These are phyloP conservation scores for Dendroctonus valens DNA, from an alignment of 1,140 invertebrate species.

Conservation along the genomic window DNA sequence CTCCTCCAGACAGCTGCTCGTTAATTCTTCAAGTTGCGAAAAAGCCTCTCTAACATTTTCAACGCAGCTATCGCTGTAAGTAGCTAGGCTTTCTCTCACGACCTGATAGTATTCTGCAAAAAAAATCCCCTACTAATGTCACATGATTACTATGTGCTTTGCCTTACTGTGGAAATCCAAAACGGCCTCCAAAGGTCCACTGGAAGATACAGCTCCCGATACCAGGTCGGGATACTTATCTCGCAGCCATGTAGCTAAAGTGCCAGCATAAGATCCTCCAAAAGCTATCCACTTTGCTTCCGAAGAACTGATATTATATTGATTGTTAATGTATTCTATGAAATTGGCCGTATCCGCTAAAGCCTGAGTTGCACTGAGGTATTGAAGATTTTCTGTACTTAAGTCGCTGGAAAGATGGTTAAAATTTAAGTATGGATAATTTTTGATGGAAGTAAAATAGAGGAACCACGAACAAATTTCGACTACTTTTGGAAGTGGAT, in stretches of 20 bases:
- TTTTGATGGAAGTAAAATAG: slow-evolving; percentile 40
- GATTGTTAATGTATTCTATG: slow-evolving; percentile 65
- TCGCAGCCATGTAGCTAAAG: slow-evolving; percentile 85
- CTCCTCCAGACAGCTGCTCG: slow-evolving; percentile 16
- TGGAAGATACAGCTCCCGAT: slow-evolving; percentile 78
- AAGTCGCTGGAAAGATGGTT: slow-evolving; percentile 60
- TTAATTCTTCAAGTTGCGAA: slow-evolving; percentile 15
- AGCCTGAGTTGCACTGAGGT: slow-evolving; percentile 83
- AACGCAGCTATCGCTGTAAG: slow-evolving; percentile 10
- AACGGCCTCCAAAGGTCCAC: slow-evolving; percentile 80
- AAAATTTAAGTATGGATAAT: too few relatives aligned
- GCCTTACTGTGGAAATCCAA: slow-evolving; percentile 74
- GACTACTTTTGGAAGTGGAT: too few relatives aligned
- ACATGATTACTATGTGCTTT: not conserved
- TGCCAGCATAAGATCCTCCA: slow-evolving; percentile 91
- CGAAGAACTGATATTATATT: slow-evolving; percentile 58
- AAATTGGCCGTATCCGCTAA: slow-evolving; percentile 86
- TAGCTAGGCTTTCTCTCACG: slow-evolving; percentile 10
- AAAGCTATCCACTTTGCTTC: slow-evolving; percentile 86
- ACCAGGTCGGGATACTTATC: slow-evolving; percentile 89
- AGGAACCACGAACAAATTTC: not conserved
- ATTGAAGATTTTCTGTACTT: slow-evolving; percentile 73
- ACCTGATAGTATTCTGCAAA: slow-evolving; percentile 22
- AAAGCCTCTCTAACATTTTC: slow-evolving; percentile 17
- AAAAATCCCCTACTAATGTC: not conserved